A percentile compares a stretch with the other conserved stretches of the same genome.
Evolutionary conservation across 2,113 vertebrate genomes (phyloP).

Genomic region (Choloepus hoffmanni): DNA sequence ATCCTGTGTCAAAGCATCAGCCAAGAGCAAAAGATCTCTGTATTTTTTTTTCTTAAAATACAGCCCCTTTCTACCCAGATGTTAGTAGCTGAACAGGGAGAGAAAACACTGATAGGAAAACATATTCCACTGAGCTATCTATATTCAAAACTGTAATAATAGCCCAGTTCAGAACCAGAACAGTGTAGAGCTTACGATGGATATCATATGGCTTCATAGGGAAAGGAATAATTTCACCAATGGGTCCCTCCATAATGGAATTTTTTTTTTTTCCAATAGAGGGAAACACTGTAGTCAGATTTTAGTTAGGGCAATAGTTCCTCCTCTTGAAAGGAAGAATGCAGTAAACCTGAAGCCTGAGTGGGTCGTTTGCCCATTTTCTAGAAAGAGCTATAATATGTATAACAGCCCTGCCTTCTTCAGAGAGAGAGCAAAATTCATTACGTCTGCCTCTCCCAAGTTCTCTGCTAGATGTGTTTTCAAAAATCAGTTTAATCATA

Average conservation of each 20-base stretch:
- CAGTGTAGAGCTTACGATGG: not conserved
- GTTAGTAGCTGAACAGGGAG: not conserved
- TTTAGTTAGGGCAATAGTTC: not conserved
- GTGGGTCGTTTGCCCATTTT: not conserved
- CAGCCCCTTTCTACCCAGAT: not conserved
- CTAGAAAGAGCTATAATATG: not conserved
- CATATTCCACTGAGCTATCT: accelerated
- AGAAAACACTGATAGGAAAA: not conserved
- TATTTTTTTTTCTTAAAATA: not conserved
- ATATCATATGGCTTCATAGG: not conserved
- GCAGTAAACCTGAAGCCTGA: not conserved
- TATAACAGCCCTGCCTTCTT: not conserved
- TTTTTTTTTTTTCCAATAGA: not conserved
- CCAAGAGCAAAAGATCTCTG: not conserved
- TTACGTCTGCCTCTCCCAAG: not conserved
- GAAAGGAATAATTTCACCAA: not conserved
- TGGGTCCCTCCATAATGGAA: not conserved
- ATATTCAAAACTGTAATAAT: not conserved
- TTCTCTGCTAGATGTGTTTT: not conserved
- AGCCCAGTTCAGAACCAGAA: not conserved
- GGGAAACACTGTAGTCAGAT: not conserved
- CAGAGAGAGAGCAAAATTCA: not conserved
- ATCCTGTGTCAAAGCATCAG: accelerated
- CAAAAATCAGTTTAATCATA: not conserved
- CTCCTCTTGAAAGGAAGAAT: slow-evolving; percentile 33